A percentile compares a stretch with the other conserved stretches of the same genome.
Evolutionary conservation across 2,113 vertebrate species (phyloP).

Genomic region (Jaculus jaculus): DNA sequence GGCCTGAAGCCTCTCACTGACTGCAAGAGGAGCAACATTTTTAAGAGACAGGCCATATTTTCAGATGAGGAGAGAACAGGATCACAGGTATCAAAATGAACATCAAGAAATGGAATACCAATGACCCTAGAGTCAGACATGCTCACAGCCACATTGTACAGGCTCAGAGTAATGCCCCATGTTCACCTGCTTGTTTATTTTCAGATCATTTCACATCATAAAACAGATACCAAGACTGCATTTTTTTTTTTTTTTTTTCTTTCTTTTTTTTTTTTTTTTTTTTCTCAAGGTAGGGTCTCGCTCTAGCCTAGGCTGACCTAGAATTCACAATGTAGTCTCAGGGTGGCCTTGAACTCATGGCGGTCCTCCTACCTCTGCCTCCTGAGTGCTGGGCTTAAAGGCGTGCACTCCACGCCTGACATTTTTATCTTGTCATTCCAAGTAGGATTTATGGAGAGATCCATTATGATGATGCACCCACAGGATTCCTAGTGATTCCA

Average conservation of each 20-base stretch:
- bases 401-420: too few relatives aligned
- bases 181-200: not conserved
- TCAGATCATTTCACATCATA: not conserved
- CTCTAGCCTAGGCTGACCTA: too few relatives aligned
- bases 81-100: not conserved
- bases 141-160: fast-evolving
- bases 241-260: not conserved
- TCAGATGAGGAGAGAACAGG: not conserved
- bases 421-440: not conserved
- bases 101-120: not conserved
- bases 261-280: not conserved
- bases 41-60: not conserved
- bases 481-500: not conserved
- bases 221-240: not conserved
- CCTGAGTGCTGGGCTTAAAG: too few relatives aligned
- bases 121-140: not conserved
- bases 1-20: not conserved
- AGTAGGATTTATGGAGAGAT: not conserved
- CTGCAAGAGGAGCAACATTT: not conserved
- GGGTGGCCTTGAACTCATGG: too few relatives aligned
- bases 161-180: not conserved
- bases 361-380: too few relatives aligned
- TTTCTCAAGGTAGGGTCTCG: too few relatives aligned
- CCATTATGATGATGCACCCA: not conserved
- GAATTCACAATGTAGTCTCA: too few relatives aligned